Conservation (phyloP, 1,140 invertebrate genomes). For the Dinothrombium tinctorium region DNA sequence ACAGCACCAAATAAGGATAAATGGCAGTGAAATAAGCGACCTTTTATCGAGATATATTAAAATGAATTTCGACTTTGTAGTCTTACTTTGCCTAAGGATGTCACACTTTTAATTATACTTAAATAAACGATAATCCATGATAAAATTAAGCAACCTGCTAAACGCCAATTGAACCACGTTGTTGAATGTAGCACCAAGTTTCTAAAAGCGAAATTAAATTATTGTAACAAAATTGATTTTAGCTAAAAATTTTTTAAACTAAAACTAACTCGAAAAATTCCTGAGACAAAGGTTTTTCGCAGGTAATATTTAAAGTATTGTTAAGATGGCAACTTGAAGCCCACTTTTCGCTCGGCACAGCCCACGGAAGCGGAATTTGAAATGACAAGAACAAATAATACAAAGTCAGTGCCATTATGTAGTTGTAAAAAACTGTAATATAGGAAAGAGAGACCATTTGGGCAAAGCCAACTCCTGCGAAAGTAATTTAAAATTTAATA, state of each 20-base stretch:
- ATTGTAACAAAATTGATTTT: too few relatives aligned
- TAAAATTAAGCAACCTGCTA: conserved; percentile 21
- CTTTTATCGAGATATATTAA: too few relatives aligned
- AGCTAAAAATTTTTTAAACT: too few relatives aligned
- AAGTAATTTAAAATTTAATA: too few relatives aligned
- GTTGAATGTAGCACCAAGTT: too few relatives aligned
- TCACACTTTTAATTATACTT: conserved; percentile 21
- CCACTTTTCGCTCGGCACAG: conserved; percentile 18
- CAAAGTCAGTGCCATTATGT: conserved; percentile 21
- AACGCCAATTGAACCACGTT: conserved; percentile 19
- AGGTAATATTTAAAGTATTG: neutral
- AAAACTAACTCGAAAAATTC: conserved; percentile 4
- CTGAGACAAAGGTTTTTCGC: neutral
- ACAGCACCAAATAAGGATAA: conserved; percentile 32
- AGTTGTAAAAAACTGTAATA: conserved; percentile 22
- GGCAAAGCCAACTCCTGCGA: conserved; percentile 22
- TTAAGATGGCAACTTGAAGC: neutral
- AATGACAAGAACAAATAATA: conserved; percentile 24
- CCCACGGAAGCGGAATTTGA: conserved; percentile 19
- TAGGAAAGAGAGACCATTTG: conserved; percentile 19
- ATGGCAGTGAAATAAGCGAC: conserved; percentile 35
- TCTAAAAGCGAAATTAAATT: too few relatives aligned
- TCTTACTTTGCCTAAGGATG: conserved; percentile 1
- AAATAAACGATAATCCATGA: conserved; percentile 24
- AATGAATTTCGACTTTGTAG: too few relatives aligned